phyloP scores from a whole-genome alignment of 1,140 invertebrate species.

The Drosophila persimilis region DNA sequence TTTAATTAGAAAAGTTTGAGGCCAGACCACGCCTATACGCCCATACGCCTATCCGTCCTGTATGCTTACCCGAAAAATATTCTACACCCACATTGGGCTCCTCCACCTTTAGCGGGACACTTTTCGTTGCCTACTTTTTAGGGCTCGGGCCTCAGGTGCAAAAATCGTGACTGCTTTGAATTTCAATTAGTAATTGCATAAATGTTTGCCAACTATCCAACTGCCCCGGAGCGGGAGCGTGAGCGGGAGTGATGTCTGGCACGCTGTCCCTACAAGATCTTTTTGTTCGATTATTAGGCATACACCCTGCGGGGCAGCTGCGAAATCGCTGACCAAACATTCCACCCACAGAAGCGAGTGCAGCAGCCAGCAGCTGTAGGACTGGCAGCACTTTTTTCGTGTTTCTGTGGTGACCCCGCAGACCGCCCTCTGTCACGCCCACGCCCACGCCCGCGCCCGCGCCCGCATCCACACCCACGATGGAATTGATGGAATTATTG shows the following conservation, averaged over 20 bases:
- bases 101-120: constrained; percentile 16
- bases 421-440: background rate
- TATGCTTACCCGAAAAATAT: constrained; percentile 31
- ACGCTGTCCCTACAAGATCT: background rate
- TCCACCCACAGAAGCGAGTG: background rate
- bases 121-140: constrained; percentile 47
- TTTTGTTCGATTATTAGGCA: constrained; percentile 48
- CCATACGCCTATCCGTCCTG: constrained; percentile 3
- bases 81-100: constrained; percentile 9
- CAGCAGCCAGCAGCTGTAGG: constrained; percentile 16
- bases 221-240: background rate
- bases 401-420: background rate
- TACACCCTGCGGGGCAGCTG: constrained; percentile 50
- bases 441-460: background rate
- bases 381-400: constrained; percentile 43
- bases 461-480: constrained; percentile 11
- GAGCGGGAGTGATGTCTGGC: no score
- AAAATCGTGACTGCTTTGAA: constrained; percentile 11
- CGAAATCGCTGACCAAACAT: constrained; percentile 29
- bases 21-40: constrained; percentile 10
- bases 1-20: constrained; percentile 78
- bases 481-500: constrained; percentile 77
- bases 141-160: constrained; percentile 22
- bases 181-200: constrained; percentile 17
- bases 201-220: background rate